Evolutionary conservation across 1,140 invertebrate species (phyloP).

Genomic region (Lepidurus packardi): DNA sequence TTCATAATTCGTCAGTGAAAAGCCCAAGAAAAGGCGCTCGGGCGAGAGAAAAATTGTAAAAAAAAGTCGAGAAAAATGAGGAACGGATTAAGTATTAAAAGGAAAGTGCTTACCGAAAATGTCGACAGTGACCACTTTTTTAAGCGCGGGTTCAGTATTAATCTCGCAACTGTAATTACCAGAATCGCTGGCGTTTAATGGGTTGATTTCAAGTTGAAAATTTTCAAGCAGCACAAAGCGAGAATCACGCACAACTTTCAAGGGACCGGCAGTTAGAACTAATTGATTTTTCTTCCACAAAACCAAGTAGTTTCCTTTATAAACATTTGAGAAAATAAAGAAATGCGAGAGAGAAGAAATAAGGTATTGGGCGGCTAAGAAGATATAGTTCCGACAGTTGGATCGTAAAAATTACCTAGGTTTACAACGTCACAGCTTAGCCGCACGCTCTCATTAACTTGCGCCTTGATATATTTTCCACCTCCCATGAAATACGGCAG

Average conservation of each 20-base stretch:
- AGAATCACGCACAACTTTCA: conserved; percentile 15
- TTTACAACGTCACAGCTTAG: conserved; percentile 18
- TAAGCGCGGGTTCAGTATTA: not conserved
- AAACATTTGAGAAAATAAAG: not conserved
- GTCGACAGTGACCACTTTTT: conserved; percentile 17
- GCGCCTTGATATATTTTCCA: conserved; percentile 5
- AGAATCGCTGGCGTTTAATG: not conserved
- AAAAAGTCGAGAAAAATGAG: not conserved
- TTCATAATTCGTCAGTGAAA: not conserved
- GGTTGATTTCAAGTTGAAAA: not conserved
- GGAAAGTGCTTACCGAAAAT: not conserved
- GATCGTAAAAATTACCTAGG: not conserved
- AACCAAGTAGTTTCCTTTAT: conserved; percentile 4
- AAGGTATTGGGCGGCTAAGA: not conserved
- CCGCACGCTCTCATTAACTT: conserved; percentile 18
- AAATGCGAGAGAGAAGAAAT: not conserved
- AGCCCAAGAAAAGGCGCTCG: not conserved
- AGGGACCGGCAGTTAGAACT: conserved; percentile 14
- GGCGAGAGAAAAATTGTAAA: not conserved
- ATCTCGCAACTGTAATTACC: conserved; percentile 15
- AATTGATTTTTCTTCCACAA: conserved; percentile 19
- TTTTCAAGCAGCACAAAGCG: not conserved
- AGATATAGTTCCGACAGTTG: not conserved
- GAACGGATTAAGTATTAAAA: not conserved
- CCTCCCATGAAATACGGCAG: conserved; percentile 3